Evolutionary conservation across 2,888 invertebrate species (phyloP).

Genomic region (Lepeophtheirus nordmannii): DNA sequence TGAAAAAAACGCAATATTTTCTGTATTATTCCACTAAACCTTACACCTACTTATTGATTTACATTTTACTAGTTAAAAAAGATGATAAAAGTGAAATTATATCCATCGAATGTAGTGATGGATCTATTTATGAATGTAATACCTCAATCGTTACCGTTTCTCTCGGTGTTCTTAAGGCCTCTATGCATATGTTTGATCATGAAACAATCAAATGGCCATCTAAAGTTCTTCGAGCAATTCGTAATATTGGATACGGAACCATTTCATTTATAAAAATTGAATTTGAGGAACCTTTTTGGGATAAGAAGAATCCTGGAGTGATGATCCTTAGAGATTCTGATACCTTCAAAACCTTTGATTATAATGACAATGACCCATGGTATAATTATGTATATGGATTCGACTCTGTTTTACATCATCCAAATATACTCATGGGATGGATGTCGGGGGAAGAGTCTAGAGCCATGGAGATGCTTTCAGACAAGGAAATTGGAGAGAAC

Average conservation of each 20-base stretch:
- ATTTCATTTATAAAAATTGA: conserved; percentile 34
- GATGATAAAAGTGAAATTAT: not conserved
- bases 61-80: not conserved
- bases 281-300: conserved; percentile 33
- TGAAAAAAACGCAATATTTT: too few relatives aligned
- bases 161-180: conserved; percentile 32
- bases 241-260: conserved; percentile 32
- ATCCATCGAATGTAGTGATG: not conserved
- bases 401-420: conserved; percentile 6
- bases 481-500: not conserved
- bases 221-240: conserved; percentile 14
- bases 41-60: too few relatives aligned
- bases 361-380: not conserved
- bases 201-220: not conserved
- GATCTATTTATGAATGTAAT: not conserved
- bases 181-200: not conserved
- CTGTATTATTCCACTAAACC: too few relatives aligned
- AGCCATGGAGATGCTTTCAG: conserved; percentile 7
- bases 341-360: too few relatives aligned
- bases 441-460: conserved; percentile 19
- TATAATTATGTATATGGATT: conserved; percentile 2
- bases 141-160: conserved; percentile 34
- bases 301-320: conserved; percentile 7
- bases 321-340: not conserved
- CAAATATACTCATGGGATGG: conserved; percentile 21